Conservation (phyloP, 2,113 vertebrate species). For the Myanophis thanlyinensis region DNA sequence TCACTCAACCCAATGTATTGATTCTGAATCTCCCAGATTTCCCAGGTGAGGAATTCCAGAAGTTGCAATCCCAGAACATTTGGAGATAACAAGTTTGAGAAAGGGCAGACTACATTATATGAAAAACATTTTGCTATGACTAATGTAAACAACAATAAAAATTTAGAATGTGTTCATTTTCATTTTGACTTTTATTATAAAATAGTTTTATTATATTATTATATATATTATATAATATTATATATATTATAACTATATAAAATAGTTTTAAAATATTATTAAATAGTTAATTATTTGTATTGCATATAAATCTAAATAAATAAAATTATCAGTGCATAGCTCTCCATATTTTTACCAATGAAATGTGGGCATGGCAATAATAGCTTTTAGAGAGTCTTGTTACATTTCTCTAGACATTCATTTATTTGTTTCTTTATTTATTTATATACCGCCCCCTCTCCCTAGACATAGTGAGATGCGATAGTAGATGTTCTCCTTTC, state of each 20-base stretch:
- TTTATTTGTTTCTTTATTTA: no score
- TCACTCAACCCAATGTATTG: background rate
- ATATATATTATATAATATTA: no score
- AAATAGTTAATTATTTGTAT: background rate
- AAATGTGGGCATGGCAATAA: background rate
- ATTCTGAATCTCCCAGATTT: background rate
- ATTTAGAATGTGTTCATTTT: background rate
- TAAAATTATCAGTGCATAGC: background rate
- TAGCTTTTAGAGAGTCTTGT: background rate
- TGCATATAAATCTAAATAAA: background rate
- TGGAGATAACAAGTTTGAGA: background rate
- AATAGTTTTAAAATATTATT: no score
- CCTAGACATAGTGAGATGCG: fast-evolving
- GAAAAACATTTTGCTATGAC: background rate
- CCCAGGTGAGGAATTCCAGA: background rate
- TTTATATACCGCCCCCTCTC: no score
- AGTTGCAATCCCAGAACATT: background rate
- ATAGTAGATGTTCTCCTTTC: background rate
- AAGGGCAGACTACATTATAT: background rate
- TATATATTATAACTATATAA: no score
- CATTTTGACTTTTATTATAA: background rate
- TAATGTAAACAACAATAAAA: background rate
- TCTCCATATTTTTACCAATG: background rate
- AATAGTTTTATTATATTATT: no score
- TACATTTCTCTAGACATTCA: background rate